Evolutionary conservation across 2,888 invertebrate species (phyloP).

Genomic region (Griposia aprilina): DNA sequence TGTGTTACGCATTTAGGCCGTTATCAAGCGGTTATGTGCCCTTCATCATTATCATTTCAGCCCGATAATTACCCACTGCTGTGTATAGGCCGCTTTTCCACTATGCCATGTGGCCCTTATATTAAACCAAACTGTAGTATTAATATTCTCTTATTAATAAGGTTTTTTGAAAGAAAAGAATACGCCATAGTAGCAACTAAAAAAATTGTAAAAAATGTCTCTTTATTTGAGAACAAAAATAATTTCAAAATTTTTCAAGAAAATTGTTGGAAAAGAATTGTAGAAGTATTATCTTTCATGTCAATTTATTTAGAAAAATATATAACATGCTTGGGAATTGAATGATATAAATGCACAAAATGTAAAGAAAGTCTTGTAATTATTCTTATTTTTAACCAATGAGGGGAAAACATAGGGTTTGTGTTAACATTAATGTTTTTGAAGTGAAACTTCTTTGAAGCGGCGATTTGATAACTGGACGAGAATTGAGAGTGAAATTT

Average conservation of each 20-base stretch:
- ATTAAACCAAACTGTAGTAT: conserved; percentile 31
- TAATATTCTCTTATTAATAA: conserved; percentile 11
- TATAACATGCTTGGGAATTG: neutral
- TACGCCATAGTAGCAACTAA: conserved; percentile 16
- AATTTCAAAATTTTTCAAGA: neutral
- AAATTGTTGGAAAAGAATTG: neutral
- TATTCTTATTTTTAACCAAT: conserved; percentile 20
- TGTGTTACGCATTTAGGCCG: neutral
- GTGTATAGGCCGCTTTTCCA: neutral
- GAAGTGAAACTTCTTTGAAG: neutral
- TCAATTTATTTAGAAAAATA: neutral
- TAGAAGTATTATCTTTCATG: neutral
- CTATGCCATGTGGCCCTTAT: neutral
- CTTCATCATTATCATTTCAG: neutral
- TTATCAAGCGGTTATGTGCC: neutral
- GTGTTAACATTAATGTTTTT: conserved; percentile 4
- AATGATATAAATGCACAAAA: conserved; percentile 12
- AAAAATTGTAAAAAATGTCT: neutral
- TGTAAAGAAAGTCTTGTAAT: conserved; percentile 9
- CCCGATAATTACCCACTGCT: neutral
- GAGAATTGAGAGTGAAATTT: neutral
- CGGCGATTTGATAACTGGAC: neutral
- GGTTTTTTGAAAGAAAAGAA: neutral
- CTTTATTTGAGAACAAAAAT: neutral
- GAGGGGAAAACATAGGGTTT: neutral